Evolutionary conservation across 1,140 invertebrate genomes (phyloP), one percentile per base, ranked within the genome.

Genomic region (Micrasema minimum): DNA sequence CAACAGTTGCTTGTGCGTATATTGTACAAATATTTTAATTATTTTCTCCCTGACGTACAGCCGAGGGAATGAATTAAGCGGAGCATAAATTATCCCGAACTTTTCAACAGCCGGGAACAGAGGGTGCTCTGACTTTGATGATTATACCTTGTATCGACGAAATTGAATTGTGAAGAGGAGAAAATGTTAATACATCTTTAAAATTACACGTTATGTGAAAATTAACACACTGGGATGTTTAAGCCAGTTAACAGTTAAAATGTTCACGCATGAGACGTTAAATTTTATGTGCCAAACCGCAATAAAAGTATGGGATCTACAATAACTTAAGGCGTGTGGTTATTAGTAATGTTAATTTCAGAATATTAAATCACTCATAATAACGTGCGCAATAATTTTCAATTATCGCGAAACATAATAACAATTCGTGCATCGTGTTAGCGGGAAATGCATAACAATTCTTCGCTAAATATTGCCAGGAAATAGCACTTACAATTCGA

Each of bases 11-110:
- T n/a, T n/a, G 10, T 57, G 2, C 10, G 14, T 37, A 37, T 57
- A 31, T 57, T 57, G 12, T 57, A 26, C 26, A n/a, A 57, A 57
- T 57, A 57, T 57, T 57, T 57, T 57, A 57, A 57, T 57, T 57
- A 57, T 57, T 57, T 57, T 31, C 26, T 4, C n/a, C 26, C 10
- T 14, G 53, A 37, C 14, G 26, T 18, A 57, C 48, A 51, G 20
- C 20, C 48, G 14, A 51, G 22, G 48, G 22, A 51, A 11, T 14
- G 16, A 51, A 9, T 2, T 51, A 22, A 22, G 16, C 16, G 22
- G 48, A 20, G 48, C 48, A 51, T 22, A 51, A 51, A 51, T 51
- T 51, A 1, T 20, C 16, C 11, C 20, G 20, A 51, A 20, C 16
- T n/a, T n/a, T n/a, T n/a, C n/a, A n/a, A n/a, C n/a, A n/a, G n/a